These are phyloP conservation scores for Eupithecia dodoneata DNA, from an alignment of 2,888 invertebrate species.

Conservation along the genomic window DNA sequence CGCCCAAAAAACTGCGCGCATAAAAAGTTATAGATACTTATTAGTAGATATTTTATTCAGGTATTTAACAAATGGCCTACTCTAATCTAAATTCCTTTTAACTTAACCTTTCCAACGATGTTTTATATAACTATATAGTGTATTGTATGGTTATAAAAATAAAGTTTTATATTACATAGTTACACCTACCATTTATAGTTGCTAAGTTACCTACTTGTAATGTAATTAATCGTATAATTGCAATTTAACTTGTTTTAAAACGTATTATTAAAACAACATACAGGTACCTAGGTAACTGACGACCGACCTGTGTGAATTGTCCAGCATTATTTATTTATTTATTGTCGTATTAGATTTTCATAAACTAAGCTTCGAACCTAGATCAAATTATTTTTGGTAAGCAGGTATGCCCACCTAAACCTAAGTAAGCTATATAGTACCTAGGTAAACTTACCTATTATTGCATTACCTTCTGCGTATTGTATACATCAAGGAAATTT, in stretches of 20 bases:
- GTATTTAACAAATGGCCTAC: background rate
- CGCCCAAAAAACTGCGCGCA: slow-evolving; percentile 34
- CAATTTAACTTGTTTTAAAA: background rate
- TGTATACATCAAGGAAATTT: slow-evolving; percentile 42
- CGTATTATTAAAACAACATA: background rate
- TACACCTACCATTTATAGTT: background rate
- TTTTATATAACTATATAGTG: background rate
- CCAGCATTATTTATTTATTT: too few species aligned
- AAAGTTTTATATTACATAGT: background rate
- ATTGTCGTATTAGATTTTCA: background rate
- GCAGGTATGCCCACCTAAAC: background rate
- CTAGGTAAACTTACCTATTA: background rate
- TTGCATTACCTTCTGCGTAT: background rate
- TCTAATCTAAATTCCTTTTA: background rate
- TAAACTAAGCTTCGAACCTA: background rate
- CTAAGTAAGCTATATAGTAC: too few species aligned
- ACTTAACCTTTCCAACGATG: background rate
- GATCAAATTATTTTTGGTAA: background rate
- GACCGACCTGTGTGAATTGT: too few species aligned
- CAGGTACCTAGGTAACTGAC: too few species aligned
- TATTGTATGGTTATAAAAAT: too few species aligned
- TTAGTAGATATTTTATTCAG: background rate
- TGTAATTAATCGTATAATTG: background rate
- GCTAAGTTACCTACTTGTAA: background rate
- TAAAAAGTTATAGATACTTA: slow-evolving; percentile 5